Conservation (phyloP, 2,888 invertebrate species). For the Hydriomena furcata region DNA sequence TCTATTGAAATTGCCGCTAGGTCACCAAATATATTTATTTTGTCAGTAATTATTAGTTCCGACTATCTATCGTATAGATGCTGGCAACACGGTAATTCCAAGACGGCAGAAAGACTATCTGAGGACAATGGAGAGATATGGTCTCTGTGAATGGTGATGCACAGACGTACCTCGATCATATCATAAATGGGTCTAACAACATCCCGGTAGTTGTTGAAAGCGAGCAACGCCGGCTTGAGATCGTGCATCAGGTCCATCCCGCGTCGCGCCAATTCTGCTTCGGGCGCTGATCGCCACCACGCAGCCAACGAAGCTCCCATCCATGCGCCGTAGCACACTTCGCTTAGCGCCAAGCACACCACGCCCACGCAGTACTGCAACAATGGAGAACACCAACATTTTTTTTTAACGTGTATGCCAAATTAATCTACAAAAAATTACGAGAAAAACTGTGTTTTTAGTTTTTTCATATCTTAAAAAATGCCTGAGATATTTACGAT, state of each 20-base stretch:
- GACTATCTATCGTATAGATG: too few relatives aligned
- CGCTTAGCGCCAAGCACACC: conserved; percentile 64
- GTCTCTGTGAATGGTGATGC: too few relatives aligned
- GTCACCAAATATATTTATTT: too few relatives aligned
- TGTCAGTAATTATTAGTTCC: too few relatives aligned
- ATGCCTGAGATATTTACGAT: too few relatives aligned
- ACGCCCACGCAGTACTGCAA: conserved; percentile 67
- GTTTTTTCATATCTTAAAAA: too few relatives aligned
- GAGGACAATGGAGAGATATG: not conserved
- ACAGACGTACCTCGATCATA: conserved; percentile 75
- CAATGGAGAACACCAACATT: too few relatives aligned
- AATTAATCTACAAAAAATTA: too few relatives aligned
- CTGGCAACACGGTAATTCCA: too few relatives aligned
- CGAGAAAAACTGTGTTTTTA: too few relatives aligned
- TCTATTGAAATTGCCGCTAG: too few relatives aligned
- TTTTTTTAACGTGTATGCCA: too few relatives aligned
- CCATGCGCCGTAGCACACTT: conserved; percentile 76
- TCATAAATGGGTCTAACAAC: conserved; percentile 68
- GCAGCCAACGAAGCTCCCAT: conserved; percentile 70
- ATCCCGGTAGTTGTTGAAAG: conserved; percentile 69
- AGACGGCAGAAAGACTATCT: not conserved
- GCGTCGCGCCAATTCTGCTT: conserved; percentile 74
- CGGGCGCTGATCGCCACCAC: conserved; percentile 73
- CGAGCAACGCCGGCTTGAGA: conserved; percentile 75
- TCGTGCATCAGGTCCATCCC: conserved; percentile 74